Conservation (phyloP, 2,113 vertebrate species). For the Alces alces region DNA sequence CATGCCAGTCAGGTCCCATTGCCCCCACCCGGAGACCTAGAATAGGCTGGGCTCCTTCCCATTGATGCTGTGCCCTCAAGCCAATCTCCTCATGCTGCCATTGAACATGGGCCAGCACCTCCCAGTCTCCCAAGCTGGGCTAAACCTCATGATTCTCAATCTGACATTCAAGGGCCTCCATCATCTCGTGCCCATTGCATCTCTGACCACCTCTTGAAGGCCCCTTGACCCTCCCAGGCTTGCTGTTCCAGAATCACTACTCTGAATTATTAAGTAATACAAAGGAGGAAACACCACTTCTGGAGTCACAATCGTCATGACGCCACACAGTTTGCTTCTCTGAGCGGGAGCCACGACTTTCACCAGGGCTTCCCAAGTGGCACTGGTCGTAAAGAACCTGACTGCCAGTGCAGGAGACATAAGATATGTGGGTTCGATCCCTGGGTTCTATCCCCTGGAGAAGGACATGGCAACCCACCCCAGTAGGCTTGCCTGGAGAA, state of each 20-base stretch:
- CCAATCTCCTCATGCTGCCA: background rate
- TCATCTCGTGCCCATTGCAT: fast-evolving
- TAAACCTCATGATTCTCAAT: too few species aligned
- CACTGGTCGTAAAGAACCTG: background rate
- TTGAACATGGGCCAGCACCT: fast-evolving
- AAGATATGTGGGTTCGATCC: background rate
- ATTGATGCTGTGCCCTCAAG: too few species aligned
- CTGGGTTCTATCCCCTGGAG: background rate
- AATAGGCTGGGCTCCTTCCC: background rate
- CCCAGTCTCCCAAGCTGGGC: background rate
- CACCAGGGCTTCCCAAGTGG: background rate
- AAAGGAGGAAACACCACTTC: background rate
- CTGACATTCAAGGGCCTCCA: background rate
- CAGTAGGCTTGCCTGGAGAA: background rate
- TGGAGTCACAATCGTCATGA: fast-evolving
- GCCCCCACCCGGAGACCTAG: too few species aligned
- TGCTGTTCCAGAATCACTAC: background rate
- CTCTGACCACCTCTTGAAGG: background rate
- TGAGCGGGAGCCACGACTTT: fast-evolving
- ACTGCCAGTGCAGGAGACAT: background rate
- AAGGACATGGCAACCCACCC: background rate
- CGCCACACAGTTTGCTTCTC: background rate
- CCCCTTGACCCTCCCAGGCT: too few species aligned
- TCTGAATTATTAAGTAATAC: too few species aligned
- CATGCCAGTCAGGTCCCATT: background rate